These are phyloP conservation scores for Serilophus lunatus DNA, from an alignment of 2,113 vertebrate genomes.

Conservation along the genomic window DNA sequence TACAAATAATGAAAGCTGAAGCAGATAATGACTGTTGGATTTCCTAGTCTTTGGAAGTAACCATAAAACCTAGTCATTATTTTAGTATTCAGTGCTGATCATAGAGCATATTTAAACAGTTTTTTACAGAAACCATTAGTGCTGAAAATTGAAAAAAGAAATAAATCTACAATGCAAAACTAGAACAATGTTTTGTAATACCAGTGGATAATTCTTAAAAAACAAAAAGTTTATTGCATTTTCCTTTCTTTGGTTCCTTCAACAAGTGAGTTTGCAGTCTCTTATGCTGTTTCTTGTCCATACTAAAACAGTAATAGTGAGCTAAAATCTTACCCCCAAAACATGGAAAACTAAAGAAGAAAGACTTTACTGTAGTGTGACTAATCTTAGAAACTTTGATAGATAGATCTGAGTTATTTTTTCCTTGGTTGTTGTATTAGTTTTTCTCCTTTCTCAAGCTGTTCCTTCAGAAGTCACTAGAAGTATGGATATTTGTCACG, in stretches of 20 bases:
- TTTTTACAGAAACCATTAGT: neutral
- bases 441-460: neutral
- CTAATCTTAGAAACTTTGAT: neutral
- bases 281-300: neutral
- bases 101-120: neutral
- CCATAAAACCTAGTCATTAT: neutral
- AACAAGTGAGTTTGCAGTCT: neutral
- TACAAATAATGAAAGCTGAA: neutral
- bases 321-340: rapidly evolving
- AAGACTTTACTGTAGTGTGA: neutral
- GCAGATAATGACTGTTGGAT: neutral
- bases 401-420: neutral
- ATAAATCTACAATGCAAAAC: neutral
- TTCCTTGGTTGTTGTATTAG: rapidly evolving
- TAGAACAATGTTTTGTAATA: neutral
- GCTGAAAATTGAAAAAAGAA: neutral
- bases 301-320: neutral
- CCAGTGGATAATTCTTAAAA: neutral
- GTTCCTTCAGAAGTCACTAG: neutral
- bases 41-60: neutral
- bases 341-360: neutral
- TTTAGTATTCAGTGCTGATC: neutral
- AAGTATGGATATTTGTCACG: neutral
- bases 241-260: neutral
- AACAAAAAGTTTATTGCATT: neutral